Base-by-base conservation (phyloP, 2,113 vertebrate species). In the Chaetodon auriga region DNA sequence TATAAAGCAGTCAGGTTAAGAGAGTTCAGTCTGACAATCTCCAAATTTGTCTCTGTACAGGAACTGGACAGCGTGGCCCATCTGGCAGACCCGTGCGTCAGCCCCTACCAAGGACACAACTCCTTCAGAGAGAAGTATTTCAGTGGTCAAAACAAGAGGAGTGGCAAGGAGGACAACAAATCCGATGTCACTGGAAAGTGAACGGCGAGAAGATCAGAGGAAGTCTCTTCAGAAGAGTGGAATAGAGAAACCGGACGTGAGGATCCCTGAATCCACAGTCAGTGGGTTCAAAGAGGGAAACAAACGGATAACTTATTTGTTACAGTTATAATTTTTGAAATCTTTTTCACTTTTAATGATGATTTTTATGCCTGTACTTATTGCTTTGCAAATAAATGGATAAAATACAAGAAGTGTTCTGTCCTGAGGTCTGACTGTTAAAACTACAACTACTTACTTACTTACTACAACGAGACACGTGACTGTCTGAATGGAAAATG, bases 61-160 rank as follows among this genome's bases (percentile, higher is more conserved):
- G 96, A 96, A 82, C 89, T 94, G 15, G 97, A 98, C 85, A 85
- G 86, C 58, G 90, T 92, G 87, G 93, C 93, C 66, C 92, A 94
- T 80, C 89, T 96, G 21, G 82, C 93, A 80, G 97, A 96, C 45
- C 91, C 93, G 6, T 92, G 90, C 21, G 96, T 94, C 91, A 93
- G 95, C 78, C 95, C 92, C 0, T 99, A 98, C 91, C 96, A 96
- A 92, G 97, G 97, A 85, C 98, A 98, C 95, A 98, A 99, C 85
- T 97, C 97, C 82, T 99, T 99, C 93, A 97, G 98, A 87, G 97
- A 99, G 89, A 99, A 99, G 89, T 99, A 99, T 90, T 99, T 99
- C 92, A 97, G 98, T 80, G 98, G 97, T 55, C 90, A 98, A 57
- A 98, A 96, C 80, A 99, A 99, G 93, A 97, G 96, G 90, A 93